Evolutionary conservation across 2,888 invertebrate species (phyloP), one percentile per base, ranked within the genome.

Genomic region (Tineola bisselliella): DNA sequence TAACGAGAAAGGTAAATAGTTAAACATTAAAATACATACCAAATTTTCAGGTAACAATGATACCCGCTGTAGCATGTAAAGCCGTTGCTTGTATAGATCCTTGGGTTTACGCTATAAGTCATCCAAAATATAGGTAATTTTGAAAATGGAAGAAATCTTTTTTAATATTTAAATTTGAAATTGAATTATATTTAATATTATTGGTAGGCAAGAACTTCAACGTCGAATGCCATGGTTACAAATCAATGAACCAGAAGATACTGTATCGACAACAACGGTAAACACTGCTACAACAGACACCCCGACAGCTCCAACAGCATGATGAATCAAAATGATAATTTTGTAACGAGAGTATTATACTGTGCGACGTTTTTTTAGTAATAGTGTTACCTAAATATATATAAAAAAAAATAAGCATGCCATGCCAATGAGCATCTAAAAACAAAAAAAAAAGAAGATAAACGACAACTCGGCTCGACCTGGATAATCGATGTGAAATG

Each of bases 51-150:
- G 91, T 92, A 0, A 93, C 94, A 0, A 95, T 95, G 95, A 91
- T 95, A 67, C 95, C 95, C 4, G 95, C 95, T 0, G 90, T 93
- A 64, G 90, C 94, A 33, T 95, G 95, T 71, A 97, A 97, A 86
- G 86, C 92, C 61, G 96, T 96, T 0, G 96, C 97, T 0, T 96
- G 96, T 77, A 90, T 96, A 71, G 96, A 97, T 81, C 97, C 97
- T 0, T 95, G 95, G 87, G 92, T 95, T 1, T 96, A 95, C 69
- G 95, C 95, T 4, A 94, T 95, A 67, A 96, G 94, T 73, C 97
- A 97, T 88, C 96, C 96, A 5, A 93, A 90, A 84, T 94, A 93
- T 87, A 91, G 95, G 93, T 92, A 75, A 38, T 10, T 38, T n/a
- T 38, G 3, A 25, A 25, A 25, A 25, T 4, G 25, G 25, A 25